Percentiles rank a stretch among this genome's conserved stretches.
Conservation (phyloP, 1,140 invertebrate genomes). For the Bombus vancouverensis region DNA sequence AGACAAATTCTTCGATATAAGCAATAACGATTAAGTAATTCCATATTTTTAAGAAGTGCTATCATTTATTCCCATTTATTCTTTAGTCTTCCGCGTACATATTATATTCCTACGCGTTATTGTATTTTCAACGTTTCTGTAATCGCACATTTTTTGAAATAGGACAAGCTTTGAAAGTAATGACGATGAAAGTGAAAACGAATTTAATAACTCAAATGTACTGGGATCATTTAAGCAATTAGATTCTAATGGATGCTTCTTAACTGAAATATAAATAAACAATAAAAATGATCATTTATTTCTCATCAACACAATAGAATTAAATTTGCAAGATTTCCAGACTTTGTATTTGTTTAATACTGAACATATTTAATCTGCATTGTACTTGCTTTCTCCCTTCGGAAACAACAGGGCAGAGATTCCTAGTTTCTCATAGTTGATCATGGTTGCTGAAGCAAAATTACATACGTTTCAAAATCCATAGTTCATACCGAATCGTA, state of each 20-base stretch:
- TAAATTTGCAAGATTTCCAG: background rate
- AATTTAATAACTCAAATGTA: too few relatives aligned
- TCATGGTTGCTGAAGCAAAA: background rate
- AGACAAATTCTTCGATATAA: too few relatives aligned
- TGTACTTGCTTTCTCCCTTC: background rate
- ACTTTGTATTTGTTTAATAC: background rate
- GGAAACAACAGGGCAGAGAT: background rate
- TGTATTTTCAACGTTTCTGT: too few relatives aligned
- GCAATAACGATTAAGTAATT: too few relatives aligned
- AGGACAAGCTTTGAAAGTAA: too few relatives aligned
- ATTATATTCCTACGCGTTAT: too few relatives aligned
- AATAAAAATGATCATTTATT: background rate
- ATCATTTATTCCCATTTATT: too few relatives aligned
- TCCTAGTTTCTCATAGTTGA: conserved; percentile 3
- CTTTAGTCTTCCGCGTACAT: too few relatives aligned
- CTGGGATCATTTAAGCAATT: too few relatives aligned
- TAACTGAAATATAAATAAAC: background rate
- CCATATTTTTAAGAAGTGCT: too few relatives aligned
- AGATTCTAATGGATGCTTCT: background rate
- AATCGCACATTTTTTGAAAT: too few relatives aligned
- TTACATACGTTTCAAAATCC: conserved; percentile 11
- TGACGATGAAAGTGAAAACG: too few relatives aligned
- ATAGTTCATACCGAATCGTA: background rate
- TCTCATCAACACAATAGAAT: background rate
- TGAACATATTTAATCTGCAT: conserved; percentile 1